Base-by-base conservation (phyloP, 2,113 vertebrate genomes). In the Hippocampus comes region DNA sequence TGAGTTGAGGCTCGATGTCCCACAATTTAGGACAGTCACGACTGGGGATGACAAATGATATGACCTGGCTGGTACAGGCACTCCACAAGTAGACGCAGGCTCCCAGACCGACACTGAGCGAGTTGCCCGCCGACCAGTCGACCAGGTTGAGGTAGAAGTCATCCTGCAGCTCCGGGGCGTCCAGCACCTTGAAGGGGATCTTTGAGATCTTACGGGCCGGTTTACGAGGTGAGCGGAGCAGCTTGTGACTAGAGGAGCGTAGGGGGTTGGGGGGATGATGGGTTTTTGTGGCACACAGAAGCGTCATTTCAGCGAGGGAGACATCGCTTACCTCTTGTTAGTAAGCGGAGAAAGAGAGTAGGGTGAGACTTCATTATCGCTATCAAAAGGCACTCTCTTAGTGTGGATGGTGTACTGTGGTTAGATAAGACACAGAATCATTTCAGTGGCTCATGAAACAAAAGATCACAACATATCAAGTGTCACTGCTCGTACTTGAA, bases 121-220 rank as follows among this genome's bases (percentile, higher is more conserved):
- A 94, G 0, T 99, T 99, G 25, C 98, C 94, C 3, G 97, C 97
- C 0, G 97, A 99, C 97, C 97, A 99, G 92, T 99, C 97, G 73
- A 99, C 97, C 83, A 99, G 88, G 89, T 99, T 99, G 91, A 99
- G 93, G 92, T 99, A 99, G 92, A 99, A 99, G 80, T 99, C 97
- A 0, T 99, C 97, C 86, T 99, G 97, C 64, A 99, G 90, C 85
- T 99, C 97, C 0, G 97, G 97, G 1, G 97, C 97, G 0, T 99
- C 97, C 74, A 99, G 90, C 63, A 99, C 97, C 82, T 99, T 99
- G 87, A 99, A 99, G 23, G 97, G 97, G 78, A 99, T 99, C 92
- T 99, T 99, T 23, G 97, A 99, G 84, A 99, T 99, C 86, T 99
- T 99, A 1, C 97, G 92, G 0, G 97, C 98, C 0, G 97, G 97